Evolutionary conservation across 2,797 vertebrate genomes (phyloP), one percentile per base, ranked within the genome.

Genomic region (Pangasius macronema): DNA sequence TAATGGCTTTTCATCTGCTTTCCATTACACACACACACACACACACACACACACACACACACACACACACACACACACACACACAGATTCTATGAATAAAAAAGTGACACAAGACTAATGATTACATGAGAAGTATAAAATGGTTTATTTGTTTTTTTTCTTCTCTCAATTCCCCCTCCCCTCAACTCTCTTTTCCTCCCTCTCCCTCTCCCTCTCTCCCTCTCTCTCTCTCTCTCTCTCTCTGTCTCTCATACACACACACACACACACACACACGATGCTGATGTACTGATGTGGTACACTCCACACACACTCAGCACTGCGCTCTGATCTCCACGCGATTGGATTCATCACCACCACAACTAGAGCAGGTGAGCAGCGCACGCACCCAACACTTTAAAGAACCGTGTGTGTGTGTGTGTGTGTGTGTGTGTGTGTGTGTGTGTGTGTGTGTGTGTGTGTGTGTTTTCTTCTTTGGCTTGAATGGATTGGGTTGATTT

Each of bases 301-400:
- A 57, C 53, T 80, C 76, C 72, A 73, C 83, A 85, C 83, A 82
- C 85, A 70, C 86, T 39, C 49, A n/a, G 27, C 49, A 72, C 33
- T 16, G 61, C 9, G 20, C 82, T 83, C 63, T 83, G 63, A 53
- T 68, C 82, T 83, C 8, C 42, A 83, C 27, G 5, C 46, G 9
- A 5, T 24, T 33, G 61, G 20, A 53, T 33, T 70, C 46, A 36
- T 39, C 51, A 72, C 11, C n/a, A 22, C 63, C 20, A 51, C 49
- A 67, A 49, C 63, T 65, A 61, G 24, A 82, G 80, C 59, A 82
- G 81, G 81, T 82, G 36, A 63, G 57, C 39, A 82, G 61, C 36
- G 5, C 39, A 46, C 42, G 49, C 57, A 30, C 72, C 14, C 39
- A 6, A 13, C 72, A 73, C 27, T 76, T 46, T 53, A 30, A 30